Conservation (phyloP, 2,113 vertebrate genomes). For the Odontophorus gujanensis region DNA sequence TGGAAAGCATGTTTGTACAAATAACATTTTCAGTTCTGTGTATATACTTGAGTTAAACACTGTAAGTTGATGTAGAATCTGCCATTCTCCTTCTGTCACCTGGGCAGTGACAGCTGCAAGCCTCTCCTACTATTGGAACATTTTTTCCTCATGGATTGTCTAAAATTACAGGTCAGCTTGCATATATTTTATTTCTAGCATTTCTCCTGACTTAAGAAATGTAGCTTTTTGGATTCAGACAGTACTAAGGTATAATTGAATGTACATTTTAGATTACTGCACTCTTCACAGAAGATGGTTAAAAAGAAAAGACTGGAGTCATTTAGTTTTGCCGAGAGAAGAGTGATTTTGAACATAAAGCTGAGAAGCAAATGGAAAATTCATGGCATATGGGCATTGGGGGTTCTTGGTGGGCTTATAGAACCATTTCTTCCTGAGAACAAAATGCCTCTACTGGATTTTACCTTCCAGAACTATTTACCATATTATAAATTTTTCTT, state of each 20-base stretch:
- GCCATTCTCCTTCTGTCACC: not conserved
- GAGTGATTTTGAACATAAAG: not conserved
- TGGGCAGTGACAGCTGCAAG: not conserved
- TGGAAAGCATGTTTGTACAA: not conserved
- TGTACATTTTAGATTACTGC: not conserved
- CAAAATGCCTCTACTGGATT: not conserved
- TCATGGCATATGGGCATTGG: not conserved
- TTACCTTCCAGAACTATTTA: not conserved
- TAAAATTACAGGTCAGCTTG: not conserved
- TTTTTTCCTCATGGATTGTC: not conserved
- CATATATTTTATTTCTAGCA: not conserved
- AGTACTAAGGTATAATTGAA: not conserved
- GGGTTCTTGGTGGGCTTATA: not conserved
- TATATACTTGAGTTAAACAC: not conserved
- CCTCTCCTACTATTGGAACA: not conserved
- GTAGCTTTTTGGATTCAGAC: not conserved
- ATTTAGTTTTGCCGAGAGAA: not conserved
- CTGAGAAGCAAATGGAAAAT: not conserved
- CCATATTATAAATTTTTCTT: not conserved
- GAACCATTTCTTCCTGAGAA: not conserved
- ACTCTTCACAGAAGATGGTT: not conserved
- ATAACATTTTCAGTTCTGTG: not conserved
- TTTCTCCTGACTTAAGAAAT: not conserved
- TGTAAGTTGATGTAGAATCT: accelerated
- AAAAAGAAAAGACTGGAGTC: not conserved